Percentiles rank a stretch among this genome's conserved stretches.
Evolutionary conservation across 2,888 invertebrate species (phyloP).

Genomic region (Siphlonurus alternatus): DNA sequence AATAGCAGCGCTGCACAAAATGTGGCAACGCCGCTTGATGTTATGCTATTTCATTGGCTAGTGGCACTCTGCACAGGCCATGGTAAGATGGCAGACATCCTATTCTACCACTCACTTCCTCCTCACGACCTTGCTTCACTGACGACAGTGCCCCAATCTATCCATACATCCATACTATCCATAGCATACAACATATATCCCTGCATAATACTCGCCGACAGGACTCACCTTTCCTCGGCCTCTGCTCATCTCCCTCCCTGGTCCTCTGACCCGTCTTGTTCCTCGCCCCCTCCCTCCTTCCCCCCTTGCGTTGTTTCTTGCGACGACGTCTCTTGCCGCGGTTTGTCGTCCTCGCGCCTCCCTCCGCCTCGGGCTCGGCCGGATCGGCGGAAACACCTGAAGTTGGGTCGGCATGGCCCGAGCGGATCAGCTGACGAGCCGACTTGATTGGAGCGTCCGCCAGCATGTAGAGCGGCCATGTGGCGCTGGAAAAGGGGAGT

Average conservation of each 20-base stretch:
- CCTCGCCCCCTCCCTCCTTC: slow-evolving; percentile 16
- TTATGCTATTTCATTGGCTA: too few species aligned
- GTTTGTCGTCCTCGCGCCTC: not conserved
- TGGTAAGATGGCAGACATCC: too few species aligned
- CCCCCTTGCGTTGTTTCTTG: slow-evolving; percentile 15
- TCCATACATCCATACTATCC: too few species aligned
- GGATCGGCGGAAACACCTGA: not conserved
- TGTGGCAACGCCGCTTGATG: too few species aligned
- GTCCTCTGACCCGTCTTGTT: slow-evolving; percentile 17
- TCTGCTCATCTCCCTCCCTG: slow-evolving; percentile 14
- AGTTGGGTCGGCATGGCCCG: slow-evolving; percentile 19
- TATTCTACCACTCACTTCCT: too few species aligned
- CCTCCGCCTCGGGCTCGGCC: not conserved
- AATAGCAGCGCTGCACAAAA: too few species aligned
- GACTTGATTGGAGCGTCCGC: slow-evolving; percentile 16
- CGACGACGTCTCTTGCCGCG: not conserved
- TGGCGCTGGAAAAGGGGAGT: not conserved
- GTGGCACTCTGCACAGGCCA: too few species aligned
- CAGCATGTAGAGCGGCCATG: not conserved
- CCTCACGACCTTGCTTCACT: too few species aligned
- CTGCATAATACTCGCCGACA: too few species aligned
- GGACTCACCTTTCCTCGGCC: slow-evolving; percentile 12
- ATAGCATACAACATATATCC: too few species aligned
- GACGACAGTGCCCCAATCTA: too few species aligned
- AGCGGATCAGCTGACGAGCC: slow-evolving; percentile 19